Evolutionary conservation across 2,888 invertebrate species (phyloP).

Genomic region (Gymnosoma rotundatum): DNA sequence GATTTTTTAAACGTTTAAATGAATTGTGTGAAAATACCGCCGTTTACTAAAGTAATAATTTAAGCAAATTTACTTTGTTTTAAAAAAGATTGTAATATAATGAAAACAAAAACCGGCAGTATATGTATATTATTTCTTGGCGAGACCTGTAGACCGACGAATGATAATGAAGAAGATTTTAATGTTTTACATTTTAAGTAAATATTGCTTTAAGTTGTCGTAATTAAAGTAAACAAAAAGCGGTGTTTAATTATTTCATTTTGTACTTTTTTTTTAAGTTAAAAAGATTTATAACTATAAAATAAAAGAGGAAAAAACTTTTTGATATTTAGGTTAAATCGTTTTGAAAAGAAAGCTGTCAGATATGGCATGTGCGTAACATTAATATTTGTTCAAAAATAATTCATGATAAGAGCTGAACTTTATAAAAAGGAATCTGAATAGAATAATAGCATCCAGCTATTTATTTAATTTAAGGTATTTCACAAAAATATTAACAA

Average conservation of each 20-base stretch:
- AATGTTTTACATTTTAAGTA: slow-evolving; percentile 27
- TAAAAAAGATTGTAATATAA: slow-evolving; percentile 16
- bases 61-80: slow-evolving; percentile 60
- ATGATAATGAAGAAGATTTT: not conserved
- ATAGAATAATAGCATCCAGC: not conserved
- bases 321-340: slow-evolving; percentile 62
- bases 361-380: slow-evolving; percentile 40
- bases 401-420: not conserved
- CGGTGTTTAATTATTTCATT: not conserved
- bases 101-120: slow-evolving; percentile 23
- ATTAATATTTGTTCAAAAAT: slow-evolving; percentile 45
- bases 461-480: not conserved
- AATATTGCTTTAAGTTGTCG: slow-evolving; percentile 54
- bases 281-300: not conserved
- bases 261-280: not conserved
- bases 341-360: slow-evolving; percentile 43
- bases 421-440: not conserved
- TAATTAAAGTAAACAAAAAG: slow-evolving; percentile 52
- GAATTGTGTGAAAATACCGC: slow-evolving; percentile 15
- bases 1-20: not conserved
- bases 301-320: slow-evolving; percentile 4
- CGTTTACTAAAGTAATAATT: slow-evolving; percentile 49
- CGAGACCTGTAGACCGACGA: not conserved
- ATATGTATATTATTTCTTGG: slow-evolving; percentile 32
- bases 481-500: not conserved